Evolutionary conservation across 2,113 vertebrate genomes (phyloP).

Genomic region (Atrichornis clamosus): DNA sequence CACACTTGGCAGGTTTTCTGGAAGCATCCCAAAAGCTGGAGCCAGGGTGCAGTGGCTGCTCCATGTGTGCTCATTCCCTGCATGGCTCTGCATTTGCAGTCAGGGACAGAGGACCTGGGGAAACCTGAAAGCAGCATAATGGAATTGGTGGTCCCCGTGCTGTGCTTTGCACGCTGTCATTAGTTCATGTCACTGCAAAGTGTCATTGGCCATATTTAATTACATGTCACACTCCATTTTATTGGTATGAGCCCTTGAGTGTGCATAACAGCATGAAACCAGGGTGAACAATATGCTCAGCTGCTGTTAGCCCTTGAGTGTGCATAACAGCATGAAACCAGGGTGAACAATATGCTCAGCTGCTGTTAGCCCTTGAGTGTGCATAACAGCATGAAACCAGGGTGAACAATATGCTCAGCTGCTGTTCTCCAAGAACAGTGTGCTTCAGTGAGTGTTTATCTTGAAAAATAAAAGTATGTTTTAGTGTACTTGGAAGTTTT

Average conservation of each 20-base stretch:
- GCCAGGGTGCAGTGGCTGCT: background rate
- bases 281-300: no score
- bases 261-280: no score
- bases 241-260: background rate
- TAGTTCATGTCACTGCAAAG: background rate
- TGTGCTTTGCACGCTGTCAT: background rate
- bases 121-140: background rate
- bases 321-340: no score
- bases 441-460: background rate
- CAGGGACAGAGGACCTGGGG: background rate
- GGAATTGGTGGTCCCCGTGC: background rate
- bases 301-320: no score
- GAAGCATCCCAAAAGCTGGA: background rate
- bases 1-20: background rate
- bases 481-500: background rate
- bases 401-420: background rate
- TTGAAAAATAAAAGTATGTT: background rate
- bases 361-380: no score
- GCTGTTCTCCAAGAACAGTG: background rate
- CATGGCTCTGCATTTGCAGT: background rate
- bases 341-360: no score
- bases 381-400: background rate
- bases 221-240: background rate
- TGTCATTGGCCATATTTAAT: background rate
- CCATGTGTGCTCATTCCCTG: background rate